Base-by-base conservation (phyloP, 2,113 vertebrate species). In the Athene noctua region DNA sequence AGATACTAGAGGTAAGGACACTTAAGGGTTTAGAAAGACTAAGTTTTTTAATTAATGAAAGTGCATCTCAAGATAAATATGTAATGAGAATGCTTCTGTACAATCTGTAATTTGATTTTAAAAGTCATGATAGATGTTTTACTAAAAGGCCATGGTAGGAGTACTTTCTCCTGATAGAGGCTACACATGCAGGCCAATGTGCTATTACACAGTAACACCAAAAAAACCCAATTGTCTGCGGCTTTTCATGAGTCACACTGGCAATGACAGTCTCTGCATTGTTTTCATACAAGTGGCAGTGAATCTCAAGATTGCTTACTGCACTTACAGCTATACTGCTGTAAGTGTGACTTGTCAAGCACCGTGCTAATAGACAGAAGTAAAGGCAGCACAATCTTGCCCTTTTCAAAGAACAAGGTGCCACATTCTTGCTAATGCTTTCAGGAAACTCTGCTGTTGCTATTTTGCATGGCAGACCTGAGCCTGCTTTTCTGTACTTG, bases 361-460 rank as follows among this genome's bases (percentile, higher is more conserved):
- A 40, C 20, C 2, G 3, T 17, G 18, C 34, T 70, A 51, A 73
- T 47, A 57, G 73, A 52, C 36, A 38, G 27, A 49, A 75, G n/a
- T 30, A 13, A 55, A 46, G 38, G 17, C 30, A 72, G 44, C 42
- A 38, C 20, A 65, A 0, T n/a, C 14, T 16, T 17, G 5, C 27
- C 62, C 68, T 80, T 70, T 16, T 4, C 2, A 3, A 92, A 61
- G 59, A 51, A 11, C 40, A 47, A 80, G 6, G 34, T 34, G 55
- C 36, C 3, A 2, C 1, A 5, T 40, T 57, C 67, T 65, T 3
- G 0, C 5, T 18, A 15, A 5, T 2, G 4, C 25, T 62, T 86
- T 73, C 5, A 2, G 79, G 26, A 70, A 77, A 58, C 14, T 7
- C 7, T 46, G 14, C 47, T 40, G 23, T 19, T 22, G 19, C 22